A percentile compares a stretch with the other conserved stretches of the same genome.
Conservation (phyloP, 1,140 invertebrate species). For the Brachionus koreanus region DNA sequence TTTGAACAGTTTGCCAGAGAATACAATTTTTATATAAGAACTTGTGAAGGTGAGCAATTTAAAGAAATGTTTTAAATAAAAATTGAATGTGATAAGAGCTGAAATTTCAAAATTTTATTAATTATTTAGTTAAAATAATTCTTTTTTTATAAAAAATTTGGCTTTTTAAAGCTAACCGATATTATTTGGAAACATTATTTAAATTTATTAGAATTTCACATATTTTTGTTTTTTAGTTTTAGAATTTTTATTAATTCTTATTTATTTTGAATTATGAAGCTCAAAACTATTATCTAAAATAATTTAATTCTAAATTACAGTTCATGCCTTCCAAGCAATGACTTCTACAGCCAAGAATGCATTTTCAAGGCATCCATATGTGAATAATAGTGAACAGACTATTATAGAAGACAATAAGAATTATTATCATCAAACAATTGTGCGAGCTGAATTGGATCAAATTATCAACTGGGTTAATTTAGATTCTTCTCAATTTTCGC, state of each 20-base stretch:
- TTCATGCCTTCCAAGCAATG: not conserved
- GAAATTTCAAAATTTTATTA: too few relatives aligned
- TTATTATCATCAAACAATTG: conserved; percentile 39
- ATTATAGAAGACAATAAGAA: conserved; percentile 32
- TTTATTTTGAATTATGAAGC: not conserved
- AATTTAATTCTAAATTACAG: too few relatives aligned
- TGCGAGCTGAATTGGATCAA: conserved; percentile 33
- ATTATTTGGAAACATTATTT: too few relatives aligned
- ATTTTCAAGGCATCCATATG: not conserved
- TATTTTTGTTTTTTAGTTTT: too few relatives aligned
- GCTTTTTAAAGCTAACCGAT: too few relatives aligned
- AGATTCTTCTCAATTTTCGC: not conserved
- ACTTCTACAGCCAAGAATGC: not conserved
- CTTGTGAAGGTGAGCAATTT: not conserved
- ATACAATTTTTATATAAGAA: not conserved
- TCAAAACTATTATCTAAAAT: too few relatives aligned
- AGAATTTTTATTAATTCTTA: not conserved
- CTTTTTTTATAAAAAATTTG: too few relatives aligned
- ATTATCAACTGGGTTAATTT: conserved; percentile 35
- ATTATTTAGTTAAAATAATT: too few relatives aligned
- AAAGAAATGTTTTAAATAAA: not conserved
- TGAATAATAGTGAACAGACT: conserved; percentile 33
- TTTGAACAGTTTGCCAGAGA: conserved; percentile 26
- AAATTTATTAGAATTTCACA: too few relatives aligned
- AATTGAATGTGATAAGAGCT: too few relatives aligned